Base-by-base conservation (phyloP, 2,888 invertebrate species). In the Cryptocephalus primarius region DNA sequence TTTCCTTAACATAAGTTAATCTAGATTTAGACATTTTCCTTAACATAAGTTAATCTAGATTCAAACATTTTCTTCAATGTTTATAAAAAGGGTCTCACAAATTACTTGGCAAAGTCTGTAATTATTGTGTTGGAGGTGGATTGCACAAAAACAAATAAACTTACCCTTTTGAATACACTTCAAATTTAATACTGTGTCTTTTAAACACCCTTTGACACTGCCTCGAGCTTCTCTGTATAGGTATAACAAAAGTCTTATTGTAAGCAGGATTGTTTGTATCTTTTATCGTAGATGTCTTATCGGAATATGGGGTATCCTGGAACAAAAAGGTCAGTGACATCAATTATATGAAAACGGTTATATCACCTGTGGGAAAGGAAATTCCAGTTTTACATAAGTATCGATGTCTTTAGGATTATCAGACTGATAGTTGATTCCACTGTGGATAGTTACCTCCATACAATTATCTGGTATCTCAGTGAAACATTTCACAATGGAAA, bases 381-480 rank as follows among this genome's bases (percentile, higher is more conserved):
- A 90, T 64, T 95, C 94, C 61, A 87, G 85, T 65, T 86, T 89
- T 9, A 97, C 88, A 64, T 89, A 96, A 0, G 95, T 93, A 62
- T 95, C 93, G 32, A 92, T 77, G 49, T 94, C 92, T 64, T 87
- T 87, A 0, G 90, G 83, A 67, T 87, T 85, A 45, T 81, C 72
- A 40, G 88, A 88, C 67, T 80, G 82, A 71, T 88, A 92, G 57
- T 88, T 88, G 50, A 94, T 82, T 42, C 95, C 95, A 57, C 91
- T 80, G 1, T 92, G 77, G 51, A 95, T 79, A 14, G 79, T 80
- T 55, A 96, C 72, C 73, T 95, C 92, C 58, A 95, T 71, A 62
- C 94, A 93, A 70, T 86, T 88, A 66, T 93, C 94, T 39, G 82
- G 85, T 52, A 96, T 75, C 64, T 96, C 95, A n/a, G 92, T 89